phyloP scores from a whole-genome alignment of 1,140 invertebrate genomes.

The Glomeris maerens region DNA sequence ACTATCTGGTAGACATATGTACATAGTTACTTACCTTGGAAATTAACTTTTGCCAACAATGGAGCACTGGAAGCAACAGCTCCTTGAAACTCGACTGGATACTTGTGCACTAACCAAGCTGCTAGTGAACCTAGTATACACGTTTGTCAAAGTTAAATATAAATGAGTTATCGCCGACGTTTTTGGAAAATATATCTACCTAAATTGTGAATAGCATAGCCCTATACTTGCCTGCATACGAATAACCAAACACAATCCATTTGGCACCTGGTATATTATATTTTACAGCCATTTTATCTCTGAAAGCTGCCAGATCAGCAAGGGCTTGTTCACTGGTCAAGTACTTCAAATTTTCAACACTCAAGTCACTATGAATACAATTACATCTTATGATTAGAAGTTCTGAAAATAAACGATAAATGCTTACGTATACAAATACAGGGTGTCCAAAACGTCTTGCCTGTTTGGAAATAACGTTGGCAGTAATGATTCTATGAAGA shows the following conservation, averaged over 20 bases:
- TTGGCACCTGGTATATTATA: constrained; percentile 50
- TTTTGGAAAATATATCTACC: too few species aligned
- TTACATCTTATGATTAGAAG: too few species aligned
- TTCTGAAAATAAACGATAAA: too few species aligned
- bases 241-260: constrained; percentile 86
- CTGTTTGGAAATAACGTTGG: too few species aligned
- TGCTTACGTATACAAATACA: too few species aligned
- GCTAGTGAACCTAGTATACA: constrained; percentile 43
- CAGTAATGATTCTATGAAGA: too few species aligned
- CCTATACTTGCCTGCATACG: constrained; percentile 54
- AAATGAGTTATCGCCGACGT: too few species aligned
- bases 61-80: constrained; percentile 80
- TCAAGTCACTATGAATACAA: constrained; percentile 52
- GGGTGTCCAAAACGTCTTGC: too few species aligned
- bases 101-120: constrained; percentile 77
- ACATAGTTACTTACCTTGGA: constrained; percentile 38
- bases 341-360: constrained; percentile 58
- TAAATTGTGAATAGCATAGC: neutral
- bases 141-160: neutral
- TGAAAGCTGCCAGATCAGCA: constrained; percentile 71
- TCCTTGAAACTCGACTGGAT: constrained; percentile 71
- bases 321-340: constrained; percentile 74
- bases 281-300: constrained; percentile 46
- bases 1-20: too few species aligned
- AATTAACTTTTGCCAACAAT: constrained; percentile 65